Base-by-base conservation (phyloP, 2,888 invertebrate genomes). In the Patella ulyssiponensis region DNA sequence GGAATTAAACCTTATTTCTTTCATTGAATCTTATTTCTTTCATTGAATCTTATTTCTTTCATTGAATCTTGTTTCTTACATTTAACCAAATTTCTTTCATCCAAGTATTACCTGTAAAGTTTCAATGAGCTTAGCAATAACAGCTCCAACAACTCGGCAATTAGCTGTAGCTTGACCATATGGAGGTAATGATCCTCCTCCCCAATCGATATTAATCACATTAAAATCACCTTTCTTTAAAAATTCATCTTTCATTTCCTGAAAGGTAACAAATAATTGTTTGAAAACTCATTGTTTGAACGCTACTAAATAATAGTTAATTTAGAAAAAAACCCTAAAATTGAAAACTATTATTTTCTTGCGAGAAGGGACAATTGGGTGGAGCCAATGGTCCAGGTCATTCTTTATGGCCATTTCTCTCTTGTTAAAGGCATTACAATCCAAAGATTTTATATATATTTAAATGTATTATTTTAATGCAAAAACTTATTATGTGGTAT, bases 131-230 rank as follows among this genome's bases (percentile, higher is more conserved):
- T 88, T 81, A 2, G 90, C 91, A 27, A 91, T 85, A 79, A 90
- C 88, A 3, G 91, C 91, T 2, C 92, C 92, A 1, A 92, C 91
- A 5, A 91, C 86, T 71, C 91, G 80, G 12, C 91, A 89, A 82
- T 92, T 92, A 15, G 91, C 91, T 11, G 92, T 89, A 2, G 92
- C 91, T 78, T 91, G 89, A 0, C 89, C 88, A 84, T 92, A 92
- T 12, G 90, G 90, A 0, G 86, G 82, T 4, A 78, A 56, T 1
- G 89, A 88, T 15, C 90, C 90, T 14, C 82, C 80, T 1, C 87
- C 85, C 90, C 90, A 90, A 80, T 88, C 87, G 14, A 88, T 82
- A 44, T 86, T 79, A 7, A 90, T 82, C 3, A 89, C 88, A 80
- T 90, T 89, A 76, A 84, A 88, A 77, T 90, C 88, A 1, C 83